Percentiles rank a stretch among this genome's conserved stretches.
These are phyloP conservation scores for Hypolimnas misippus DNA, from an alignment of 2,888 invertebrate genomes.

Conservation along the genomic window DNA sequence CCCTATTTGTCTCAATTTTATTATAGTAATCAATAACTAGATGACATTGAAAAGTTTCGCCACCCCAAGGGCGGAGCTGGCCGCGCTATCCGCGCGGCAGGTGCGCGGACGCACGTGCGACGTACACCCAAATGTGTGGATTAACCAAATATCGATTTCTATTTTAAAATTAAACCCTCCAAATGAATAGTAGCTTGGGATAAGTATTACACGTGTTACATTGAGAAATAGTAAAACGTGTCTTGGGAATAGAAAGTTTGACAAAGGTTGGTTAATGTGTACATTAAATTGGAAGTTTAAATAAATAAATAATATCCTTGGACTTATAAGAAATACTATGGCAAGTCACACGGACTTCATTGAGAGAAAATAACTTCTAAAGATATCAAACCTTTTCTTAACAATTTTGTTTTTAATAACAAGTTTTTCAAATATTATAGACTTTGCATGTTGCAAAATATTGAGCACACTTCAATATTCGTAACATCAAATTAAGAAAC, in stretches of 20 bases:
- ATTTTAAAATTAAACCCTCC: slow-evolving; percentile 27
- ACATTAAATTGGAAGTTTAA: too few relatives aligned
- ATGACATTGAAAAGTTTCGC: slow-evolving; percentile 30
- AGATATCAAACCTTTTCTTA: too few relatives aligned
- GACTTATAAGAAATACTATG: too few relatives aligned
- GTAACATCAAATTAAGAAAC: too few relatives aligned
- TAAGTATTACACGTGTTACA: slow-evolving; percentile 18
- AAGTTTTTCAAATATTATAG: too few relatives aligned
- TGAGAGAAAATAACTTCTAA: too few relatives aligned
- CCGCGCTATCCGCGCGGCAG: slow-evolving; percentile 58
- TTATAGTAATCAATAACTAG: slow-evolving; percentile 4
- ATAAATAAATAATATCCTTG: too few relatives aligned
- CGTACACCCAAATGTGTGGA: slow-evolving; percentile 54
- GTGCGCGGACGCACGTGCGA: slow-evolving; percentile 76
- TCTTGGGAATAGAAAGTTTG: not conserved
- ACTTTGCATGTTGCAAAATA: too few relatives aligned
- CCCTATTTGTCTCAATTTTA: slow-evolving; percentile 34
- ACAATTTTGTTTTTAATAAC: too few relatives aligned
- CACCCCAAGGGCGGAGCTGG: slow-evolving; percentile 46
- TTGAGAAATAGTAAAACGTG: not conserved
- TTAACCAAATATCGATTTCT: slow-evolving; percentile 50
- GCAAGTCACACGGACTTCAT: too few relatives aligned
- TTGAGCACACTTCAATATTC: too few relatives aligned
- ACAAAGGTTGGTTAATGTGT: not conserved
- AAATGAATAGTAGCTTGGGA: slow-evolving; percentile 21